Evolutionary conservation across 2,888 invertebrate genomes (phyloP).

Genomic region (Heterodera filipjevi): DNA sequence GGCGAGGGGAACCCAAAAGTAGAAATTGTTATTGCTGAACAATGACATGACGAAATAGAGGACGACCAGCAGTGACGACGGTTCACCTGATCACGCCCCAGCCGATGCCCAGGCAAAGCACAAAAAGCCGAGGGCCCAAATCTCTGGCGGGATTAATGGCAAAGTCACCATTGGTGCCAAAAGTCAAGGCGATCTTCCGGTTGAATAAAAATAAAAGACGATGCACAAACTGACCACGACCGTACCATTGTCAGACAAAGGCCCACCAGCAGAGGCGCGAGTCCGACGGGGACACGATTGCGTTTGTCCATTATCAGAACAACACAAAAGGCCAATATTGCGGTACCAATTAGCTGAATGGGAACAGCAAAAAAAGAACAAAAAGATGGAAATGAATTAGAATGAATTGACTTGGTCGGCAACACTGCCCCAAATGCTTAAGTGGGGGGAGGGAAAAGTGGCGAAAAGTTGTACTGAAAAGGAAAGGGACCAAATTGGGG

Average conservation of each 20-base stretch:
- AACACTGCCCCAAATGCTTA: constrained; percentile 24
- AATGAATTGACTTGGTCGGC: constrained; percentile 15
- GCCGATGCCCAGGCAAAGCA: constrained; percentile 59
- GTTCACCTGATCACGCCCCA: constrained; percentile 59
- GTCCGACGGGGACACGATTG: constrained; percentile 56
- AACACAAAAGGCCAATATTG: constrained; percentile 58
- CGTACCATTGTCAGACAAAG: constrained; percentile 56
- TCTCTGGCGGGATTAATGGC: constrained; percentile 71
- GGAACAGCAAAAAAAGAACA: background rate
- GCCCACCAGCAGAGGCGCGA: constrained; percentile 59
- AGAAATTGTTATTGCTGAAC: constrained; percentile 61
- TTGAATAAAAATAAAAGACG: background rate
- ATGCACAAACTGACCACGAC: background rate
- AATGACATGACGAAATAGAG: background rate
- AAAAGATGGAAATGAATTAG: background rate
- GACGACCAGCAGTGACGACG: background rate
- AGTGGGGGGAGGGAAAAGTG: constrained; percentile 1
- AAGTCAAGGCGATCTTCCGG: constrained; percentile 63
- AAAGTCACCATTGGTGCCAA: constrained; percentile 71
- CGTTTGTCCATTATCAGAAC: constrained; percentile 61
- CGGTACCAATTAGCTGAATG: constrained; percentile 61
- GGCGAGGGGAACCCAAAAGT: constrained; percentile 66
- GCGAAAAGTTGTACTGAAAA: constrained; percentile 18
- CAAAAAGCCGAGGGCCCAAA: constrained; percentile 61
- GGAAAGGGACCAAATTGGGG: background rate